phyloP scores from a whole-genome alignment of 2,113 vertebrate genomes.

The Apistogramma diplotaenia region DNA sequence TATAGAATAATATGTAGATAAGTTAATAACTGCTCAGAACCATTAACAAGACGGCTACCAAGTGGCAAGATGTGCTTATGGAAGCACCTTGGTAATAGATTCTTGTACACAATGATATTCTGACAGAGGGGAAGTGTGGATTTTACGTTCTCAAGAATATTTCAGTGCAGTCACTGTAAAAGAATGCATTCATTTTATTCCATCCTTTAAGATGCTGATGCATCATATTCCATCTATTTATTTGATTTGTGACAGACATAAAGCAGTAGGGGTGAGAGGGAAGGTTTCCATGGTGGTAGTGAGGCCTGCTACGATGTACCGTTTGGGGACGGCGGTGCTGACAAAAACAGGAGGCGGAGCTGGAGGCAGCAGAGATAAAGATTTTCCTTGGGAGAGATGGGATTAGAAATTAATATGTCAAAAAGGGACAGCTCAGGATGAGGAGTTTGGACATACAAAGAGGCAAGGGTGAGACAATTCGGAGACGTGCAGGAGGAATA shows the following conservation, averaged over 20 bases:
- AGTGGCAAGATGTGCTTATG: background rate
- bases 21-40: background rate
- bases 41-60: background rate
- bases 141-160: background rate
- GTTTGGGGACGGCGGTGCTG: background rate
- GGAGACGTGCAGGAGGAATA: rapidly evolving
- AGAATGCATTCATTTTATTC: background rate
- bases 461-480: background rate
- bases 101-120: background rate
- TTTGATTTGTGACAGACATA: background rate
- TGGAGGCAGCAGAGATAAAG: no score
- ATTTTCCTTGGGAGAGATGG: no score
- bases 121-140: background rate
- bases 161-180: background rate
- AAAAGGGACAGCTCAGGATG: background rate
- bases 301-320: background rate
- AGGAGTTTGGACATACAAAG: no score
- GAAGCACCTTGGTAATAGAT: background rate
- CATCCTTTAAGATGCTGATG: background rate
- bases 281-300: background rate
- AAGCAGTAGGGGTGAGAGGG: background rate
- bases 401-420: no score
- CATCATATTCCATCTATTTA: background rate
- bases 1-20: no score
- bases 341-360: background rate